Base-by-base conservation (phyloP, 1,140 invertebrate genomes). In the Polypedilum pembai region DNA sequence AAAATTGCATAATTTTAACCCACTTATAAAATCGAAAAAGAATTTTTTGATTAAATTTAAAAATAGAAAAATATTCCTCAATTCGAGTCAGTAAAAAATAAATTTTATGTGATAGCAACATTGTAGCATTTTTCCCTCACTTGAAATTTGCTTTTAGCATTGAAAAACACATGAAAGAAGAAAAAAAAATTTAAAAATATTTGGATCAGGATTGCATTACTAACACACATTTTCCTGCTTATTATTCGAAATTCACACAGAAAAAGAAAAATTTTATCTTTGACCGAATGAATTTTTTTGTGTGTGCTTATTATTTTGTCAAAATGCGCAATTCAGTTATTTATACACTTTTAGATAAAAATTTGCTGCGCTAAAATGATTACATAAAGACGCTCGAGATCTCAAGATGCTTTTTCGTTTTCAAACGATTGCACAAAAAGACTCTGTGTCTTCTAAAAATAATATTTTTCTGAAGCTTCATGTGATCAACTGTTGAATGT, bases 251-350 rank as follows among this genome's bases (percentile, higher is more conserved):
- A 2, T 18, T 18, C 20, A 3, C 17, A 18, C 18, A 18, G 65
- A 18, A n/a, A 18, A 69, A 69, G n/a, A 56, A 56, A 56, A 56
- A 56, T 69, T 18, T 69, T 56, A 56, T 56, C 45, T 56, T n/a
- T 56, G 45, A 56, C 45, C n/a, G 41, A 45, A 8, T 12, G 15
- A 12, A 15, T 45, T 45, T 15, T 20, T 20, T 69, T 69, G 20
- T 69, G 17, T 10, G 17, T 69, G 10, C n/a, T 56, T 56, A 15
- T 56, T 56, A 56, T 20, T 21, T 8, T 69, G 17, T 69, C 65
- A 69, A 20, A 69, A 69, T 69, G 65, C 65, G 65, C 65, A 69
- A 69, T 69, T 69, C 17, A 69, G 17, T 69, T 56, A 20, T 69
- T 69, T 69, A 18, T 69, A 20, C 20, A 69, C 18, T 20, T 18